Conservation (phyloP, 2,888 invertebrate species). For the Polydrusus tereticollis region DNA sequence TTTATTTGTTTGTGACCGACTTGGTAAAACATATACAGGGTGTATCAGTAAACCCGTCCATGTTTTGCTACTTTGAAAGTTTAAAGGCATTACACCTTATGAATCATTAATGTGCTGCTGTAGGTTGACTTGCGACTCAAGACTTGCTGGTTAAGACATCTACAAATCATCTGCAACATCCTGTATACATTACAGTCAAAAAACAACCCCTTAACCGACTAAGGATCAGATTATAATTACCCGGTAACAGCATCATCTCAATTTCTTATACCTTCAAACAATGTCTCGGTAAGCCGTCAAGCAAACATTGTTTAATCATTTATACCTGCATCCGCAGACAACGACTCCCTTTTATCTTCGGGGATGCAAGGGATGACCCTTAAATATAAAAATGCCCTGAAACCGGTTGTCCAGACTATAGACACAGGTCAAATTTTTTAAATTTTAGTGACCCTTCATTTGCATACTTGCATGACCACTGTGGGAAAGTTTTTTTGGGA, state of each 20-base stretch:
- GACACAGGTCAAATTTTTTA: slow-evolving; percentile 54
- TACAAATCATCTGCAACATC: too few species aligned
- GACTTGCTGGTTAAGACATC: too few species aligned
- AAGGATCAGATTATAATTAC: background rate
- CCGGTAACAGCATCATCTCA: background rate
- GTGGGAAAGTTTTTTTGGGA: slow-evolving; percentile 50
- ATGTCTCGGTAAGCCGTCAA: slow-evolving; percentile 28
- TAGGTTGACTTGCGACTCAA: too few species aligned
- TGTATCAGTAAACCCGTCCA: too few species aligned
- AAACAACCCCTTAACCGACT: background rate
- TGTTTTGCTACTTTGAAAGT: too few species aligned
- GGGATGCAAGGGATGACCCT: slow-evolving; percentile 55
- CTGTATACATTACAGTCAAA: too few species aligned
- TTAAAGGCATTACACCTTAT: too few species aligned
- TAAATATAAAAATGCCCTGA: slow-evolving; percentile 59
- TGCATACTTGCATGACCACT: slow-evolving; percentile 65
- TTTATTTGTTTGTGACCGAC: too few species aligned
- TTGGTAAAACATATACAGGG: too few species aligned
- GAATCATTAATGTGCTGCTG: too few species aligned
- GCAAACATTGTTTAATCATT: slow-evolving; percentile 39
- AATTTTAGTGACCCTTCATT: slow-evolving; percentile 65
- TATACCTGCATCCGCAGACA: slow-evolving; percentile 35
- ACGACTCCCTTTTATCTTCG: slow-evolving; percentile 36
- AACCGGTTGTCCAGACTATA: slow-evolving; percentile 62
- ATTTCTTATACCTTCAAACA: slow-evolving; percentile 29